phyloP scores from a whole-genome alignment of 2,113 vertebrate genomes.

The Dissostichus mawsoni region DNA sequence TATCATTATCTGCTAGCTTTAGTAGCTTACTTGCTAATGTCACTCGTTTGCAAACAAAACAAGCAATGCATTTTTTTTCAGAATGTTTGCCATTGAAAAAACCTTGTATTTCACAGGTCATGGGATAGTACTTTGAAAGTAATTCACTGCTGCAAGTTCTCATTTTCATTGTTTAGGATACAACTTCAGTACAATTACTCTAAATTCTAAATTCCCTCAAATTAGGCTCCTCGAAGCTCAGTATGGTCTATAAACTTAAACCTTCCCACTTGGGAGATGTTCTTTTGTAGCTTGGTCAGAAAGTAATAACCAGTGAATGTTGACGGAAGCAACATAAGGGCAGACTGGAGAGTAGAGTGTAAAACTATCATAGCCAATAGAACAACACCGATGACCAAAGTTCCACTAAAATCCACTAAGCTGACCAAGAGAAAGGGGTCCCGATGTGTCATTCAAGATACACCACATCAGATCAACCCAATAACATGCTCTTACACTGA shows the following conservation, averaged over 20 bases:
- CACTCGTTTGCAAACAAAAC: background rate
- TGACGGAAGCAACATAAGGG: constrained; percentile 55
- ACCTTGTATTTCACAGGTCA: background rate
- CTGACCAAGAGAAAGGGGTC: constrained; percentile 34
- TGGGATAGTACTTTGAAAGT: background rate
- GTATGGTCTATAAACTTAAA: background rate
- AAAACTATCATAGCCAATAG: constrained; percentile 50
- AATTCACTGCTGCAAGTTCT: background rate
- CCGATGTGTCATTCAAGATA: constrained; percentile 14
- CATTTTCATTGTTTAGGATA: too few species aligned
- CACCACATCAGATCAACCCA: constrained; percentile 29
- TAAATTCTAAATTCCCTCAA: constrained; percentile 1
- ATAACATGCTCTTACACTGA: constrained; percentile 32
- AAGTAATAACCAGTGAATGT: constrained; percentile 49
- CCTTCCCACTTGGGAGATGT: background rate
- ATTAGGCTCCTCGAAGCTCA: background rate
- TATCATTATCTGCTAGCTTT: background rate
- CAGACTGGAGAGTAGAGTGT: constrained; percentile 56
- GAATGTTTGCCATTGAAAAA: too few species aligned
- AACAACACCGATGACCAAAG: constrained; percentile 61
- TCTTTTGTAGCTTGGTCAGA: constrained; percentile 54
- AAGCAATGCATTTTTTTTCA: background rate
- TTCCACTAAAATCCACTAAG: constrained; percentile 55
- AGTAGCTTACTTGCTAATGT: constrained; percentile 16
- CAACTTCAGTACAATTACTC: background rate